phyloP scores from a whole-genome alignment of 2,797 vertebrate genomes.

The Ispidina lecontei region DNA sequence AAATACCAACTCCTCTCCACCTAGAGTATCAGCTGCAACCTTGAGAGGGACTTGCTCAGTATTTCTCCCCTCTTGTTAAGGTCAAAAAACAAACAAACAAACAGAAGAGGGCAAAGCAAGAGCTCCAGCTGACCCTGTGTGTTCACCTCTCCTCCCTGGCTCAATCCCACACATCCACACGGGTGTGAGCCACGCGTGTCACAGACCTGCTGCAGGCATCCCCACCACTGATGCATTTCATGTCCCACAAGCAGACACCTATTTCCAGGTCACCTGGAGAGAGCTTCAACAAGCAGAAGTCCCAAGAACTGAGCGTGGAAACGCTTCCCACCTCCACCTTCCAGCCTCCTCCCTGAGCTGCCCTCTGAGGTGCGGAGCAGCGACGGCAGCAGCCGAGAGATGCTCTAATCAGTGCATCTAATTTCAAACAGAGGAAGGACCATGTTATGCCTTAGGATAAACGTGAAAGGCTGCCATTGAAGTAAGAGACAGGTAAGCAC shows the following conservation, averaged over 20 bases:
- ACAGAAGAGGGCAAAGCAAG: not conserved
- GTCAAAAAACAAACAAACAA: not conserved
- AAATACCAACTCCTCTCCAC: not conserved
- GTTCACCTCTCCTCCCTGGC: not conserved
- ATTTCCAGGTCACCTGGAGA: not conserved
- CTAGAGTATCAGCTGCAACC: not conserved
- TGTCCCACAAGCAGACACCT: not conserved
- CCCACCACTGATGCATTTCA: not conserved
- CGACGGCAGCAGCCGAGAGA: not conserved
- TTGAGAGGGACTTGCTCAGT: accelerated
- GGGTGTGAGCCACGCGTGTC: accelerated
- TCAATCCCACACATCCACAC: not conserved
- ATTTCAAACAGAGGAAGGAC: slow-evolving; percentile 23
- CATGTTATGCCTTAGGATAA: slow-evolving; percentile 41
- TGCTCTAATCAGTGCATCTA: slow-evolving; percentile 38
- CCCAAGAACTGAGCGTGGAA: not conserved
- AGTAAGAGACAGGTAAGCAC: slow-evolving; percentile 7
- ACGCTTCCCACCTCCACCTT: not conserved
- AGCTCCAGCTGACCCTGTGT: not conserved
- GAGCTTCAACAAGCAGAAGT: not conserved
- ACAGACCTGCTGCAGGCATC: not conserved
- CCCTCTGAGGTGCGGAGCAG: not conserved
- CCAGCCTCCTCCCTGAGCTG: not conserved
- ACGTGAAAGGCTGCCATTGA: not conserved
- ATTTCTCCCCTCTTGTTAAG: not conserved